Percentiles rank a stretch among this genome's conserved stretches.
These are phyloP conservation scores for Campoletis sonorensis DNA, from an alignment of 1,140 invertebrate genomes.

Conservation along the genomic window DNA sequence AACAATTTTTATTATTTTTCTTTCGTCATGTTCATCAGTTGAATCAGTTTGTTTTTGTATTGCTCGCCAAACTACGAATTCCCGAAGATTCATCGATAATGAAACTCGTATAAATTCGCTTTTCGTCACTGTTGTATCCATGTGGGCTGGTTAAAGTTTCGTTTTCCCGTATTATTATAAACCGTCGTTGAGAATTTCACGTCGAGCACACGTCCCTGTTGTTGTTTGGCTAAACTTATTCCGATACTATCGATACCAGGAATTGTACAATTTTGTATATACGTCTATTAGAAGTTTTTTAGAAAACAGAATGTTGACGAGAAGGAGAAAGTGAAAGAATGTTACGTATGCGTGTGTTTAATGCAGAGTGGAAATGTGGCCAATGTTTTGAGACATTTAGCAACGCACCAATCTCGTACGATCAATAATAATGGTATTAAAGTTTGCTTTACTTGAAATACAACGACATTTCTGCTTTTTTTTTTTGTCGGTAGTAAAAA, in stretches of 20 bases:
- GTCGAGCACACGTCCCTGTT: slow-evolving; percentile 28
- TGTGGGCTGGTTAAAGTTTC: slow-evolving; percentile 51
- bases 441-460: slow-evolving; percentile 15
- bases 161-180: slow-evolving; percentile 46
- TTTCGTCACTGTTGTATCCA: slow-evolving; percentile 43
- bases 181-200: slow-evolving; percentile 45
- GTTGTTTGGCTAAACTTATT: slow-evolving; percentile 51
- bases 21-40: slow-evolving; percentile 19
- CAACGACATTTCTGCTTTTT: slow-evolving; percentile 44
- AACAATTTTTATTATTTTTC: background rate
- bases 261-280: slow-evolving; percentile 68
- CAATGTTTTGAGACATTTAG: slow-evolving; percentile 32
- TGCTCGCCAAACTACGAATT: slow-evolving; percentile 55
- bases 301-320: slow-evolving; percentile 34
- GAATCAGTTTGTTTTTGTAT: background rate
- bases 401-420: slow-evolving; percentile 28
- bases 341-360: slow-evolving; percentile 19
- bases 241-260: slow-evolving; percentile 56
- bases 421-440: slow-evolving; percentile 9
- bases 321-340: slow-evolving; percentile 2
- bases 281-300: slow-evolving; percentile 53
- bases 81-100: slow-evolving; percentile 50
- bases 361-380: slow-evolving; percentile 38
- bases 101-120: slow-evolving; percentile 29
- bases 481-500: slow-evolving; percentile 23